Base-by-base conservation (phyloP, 2,113 vertebrate species). In the Podarcis raffonei region DNA sequence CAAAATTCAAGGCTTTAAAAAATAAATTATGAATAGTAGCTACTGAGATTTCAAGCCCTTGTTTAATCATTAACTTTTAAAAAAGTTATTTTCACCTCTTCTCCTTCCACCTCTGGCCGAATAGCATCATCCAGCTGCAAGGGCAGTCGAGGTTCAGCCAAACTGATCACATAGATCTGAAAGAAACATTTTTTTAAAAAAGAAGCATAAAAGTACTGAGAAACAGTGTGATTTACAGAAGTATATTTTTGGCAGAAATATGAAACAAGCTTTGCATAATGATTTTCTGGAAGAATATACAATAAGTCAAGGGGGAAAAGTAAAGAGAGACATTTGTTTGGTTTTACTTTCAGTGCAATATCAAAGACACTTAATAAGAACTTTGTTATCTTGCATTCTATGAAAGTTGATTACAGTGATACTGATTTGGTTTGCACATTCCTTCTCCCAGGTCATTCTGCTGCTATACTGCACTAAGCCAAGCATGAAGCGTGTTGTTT, bases 131-230 rank as follows among this genome's bases (percentile, higher is more conserved):
- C 99, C 96, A 99, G 96, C 96, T 99, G 99, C 93, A 99, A 96
- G 8, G 99, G 99, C 59, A 99, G 95, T 74, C 98, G 97, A 7
- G 98, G 96, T 90, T 99, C 99, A 81, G 99, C 98, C 93, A 98
- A 97, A 96, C 99, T 99, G 96, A 99, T 97, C 92, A 99, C 98
- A 91, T 98, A 99, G 94, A 99, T 98, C 99, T 99, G 97, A 95
- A 92, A 97, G 89, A 81, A 91, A 97, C 89, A 96, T 80, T 90
- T 83, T 57, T 78, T 90, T 83, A 88, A 95, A 96, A 88, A 95
- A 96, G 69, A 92, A 96, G 83, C 87, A 91, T 11, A 30, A 94
- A 81, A 89, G 65, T 9, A 89, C 30, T 81, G 85, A 79, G 68
- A 93, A 92, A 95, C 91, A 92, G 75, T 88, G 87, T 83, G 81